Base-by-base conservation (phyloP, 2,888 invertebrate species). In the Drosophila kuntzei region DNA sequence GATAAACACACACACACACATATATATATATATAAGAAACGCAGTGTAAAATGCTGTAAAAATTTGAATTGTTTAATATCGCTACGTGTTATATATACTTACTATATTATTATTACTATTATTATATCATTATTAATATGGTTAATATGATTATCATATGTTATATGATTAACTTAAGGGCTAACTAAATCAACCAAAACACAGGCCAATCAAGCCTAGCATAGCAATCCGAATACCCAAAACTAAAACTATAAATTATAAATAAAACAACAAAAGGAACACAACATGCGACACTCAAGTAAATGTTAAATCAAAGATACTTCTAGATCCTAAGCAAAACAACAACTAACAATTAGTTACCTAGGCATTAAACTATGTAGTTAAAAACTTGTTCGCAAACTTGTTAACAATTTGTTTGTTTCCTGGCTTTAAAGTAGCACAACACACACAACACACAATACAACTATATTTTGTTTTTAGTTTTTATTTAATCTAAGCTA, bases 281-380 rank as follows among this genome's bases (percentile, higher is more conserved):
- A 74, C 61, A 77, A 72, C 62, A 62, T 29, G 53, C 63, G 53
- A 83, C 81, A 83, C 81, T 84, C 81, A 84, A 87, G 67, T 81
- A 84, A 84, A 73, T 82, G 73, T 80, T 80, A 82, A 73, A 82
- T 86, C 87, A 81, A 81, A 86, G 87, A 82, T 78, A 80, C 76
- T 64, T 87, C 50, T 76, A 76, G 71, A 59, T 2, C n/a, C 7
- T 76, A 74, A 76, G 76, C 51, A 44, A 59, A 16, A 16, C 20
- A 66, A 47, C 49, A 71, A 64, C 46, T 39, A 76, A 73, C 74
- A 71, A 63, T 41, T 71, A 61, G 66, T 39, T 54, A 46, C 46
- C 16, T 71, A 76, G 60, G 44, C 65, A 69, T 68, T 49, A 67
- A 62, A 47, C 29, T 47, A 50, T 53, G 27, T 76, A 61, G 73